These are phyloP conservation scores for Halcyon leucocephala DNA, from an alignment of 2,797 vertebrate species.

Conservation along the genomic window DNA sequence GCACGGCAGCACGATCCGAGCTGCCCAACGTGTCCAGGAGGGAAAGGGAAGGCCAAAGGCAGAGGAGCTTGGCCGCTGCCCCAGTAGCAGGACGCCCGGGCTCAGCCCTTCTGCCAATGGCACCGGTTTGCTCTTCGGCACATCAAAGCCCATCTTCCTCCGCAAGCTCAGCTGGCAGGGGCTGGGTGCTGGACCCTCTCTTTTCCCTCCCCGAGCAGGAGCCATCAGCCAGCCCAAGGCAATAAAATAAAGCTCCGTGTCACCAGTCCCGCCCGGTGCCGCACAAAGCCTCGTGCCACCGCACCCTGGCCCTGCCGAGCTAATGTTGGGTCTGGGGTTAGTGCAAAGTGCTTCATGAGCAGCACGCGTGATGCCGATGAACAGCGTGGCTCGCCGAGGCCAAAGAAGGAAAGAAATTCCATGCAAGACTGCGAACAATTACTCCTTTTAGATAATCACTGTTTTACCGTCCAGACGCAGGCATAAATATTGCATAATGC, in stretches of 20 bases:
- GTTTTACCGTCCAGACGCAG: slow-evolving; percentile 66
- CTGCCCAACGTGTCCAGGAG: neutral
- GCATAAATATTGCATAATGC: slow-evolving; percentile 72
- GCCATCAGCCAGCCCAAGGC: neutral
- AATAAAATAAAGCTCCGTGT: rapidly evolving
- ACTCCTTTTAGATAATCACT: slow-evolving; percentile 73
- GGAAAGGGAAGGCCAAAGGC: neutral
- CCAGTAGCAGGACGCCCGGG: rapidly evolving
- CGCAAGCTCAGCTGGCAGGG: neutral
- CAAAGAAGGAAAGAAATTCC: slow-evolving; percentile 47
- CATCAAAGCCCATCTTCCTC: neutral
- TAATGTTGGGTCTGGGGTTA: slow-evolving; percentile 51
- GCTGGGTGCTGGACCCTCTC: neutral
- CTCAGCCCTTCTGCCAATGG: neutral
- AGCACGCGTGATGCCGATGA: slow-evolving; percentile 30
- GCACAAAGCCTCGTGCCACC: neutral
- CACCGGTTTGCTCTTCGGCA: neutral
- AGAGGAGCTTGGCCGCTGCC: neutral
- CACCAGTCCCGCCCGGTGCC: neutral
- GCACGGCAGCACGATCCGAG: rapidly evolving
- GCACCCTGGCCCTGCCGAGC: neutral
- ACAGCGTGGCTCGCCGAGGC: slow-evolving; percentile 33
- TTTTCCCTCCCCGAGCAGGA: neutral
- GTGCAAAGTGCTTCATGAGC: slow-evolving; percentile 51
- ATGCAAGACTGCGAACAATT: slow-evolving; percentile 64